Percentiles rank a stretch among this genome's conserved stretches.
phyloP scores from a whole-genome alignment of 2,888 invertebrate species.

The Cataglyphis rosenhaueri region DNA sequence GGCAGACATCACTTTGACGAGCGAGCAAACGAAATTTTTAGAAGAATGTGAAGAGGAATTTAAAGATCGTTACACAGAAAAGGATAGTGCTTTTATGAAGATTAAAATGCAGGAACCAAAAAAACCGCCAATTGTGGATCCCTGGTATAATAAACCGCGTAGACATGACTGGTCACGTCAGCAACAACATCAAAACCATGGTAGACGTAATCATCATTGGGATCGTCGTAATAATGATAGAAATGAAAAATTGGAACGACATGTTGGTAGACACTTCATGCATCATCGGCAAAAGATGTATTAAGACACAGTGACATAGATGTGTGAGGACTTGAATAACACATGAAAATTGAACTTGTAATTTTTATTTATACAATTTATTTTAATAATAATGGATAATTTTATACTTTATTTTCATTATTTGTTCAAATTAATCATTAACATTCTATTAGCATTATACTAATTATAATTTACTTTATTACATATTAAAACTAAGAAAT shows the following conservation, averaged over 20 bases:
- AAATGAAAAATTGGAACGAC: constrained; percentile 65
- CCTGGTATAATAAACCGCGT: constrained; percentile 85
- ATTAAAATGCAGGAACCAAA: constrained; percentile 84
- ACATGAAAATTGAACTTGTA: background rate
- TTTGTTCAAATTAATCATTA: background rate
- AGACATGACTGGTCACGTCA: constrained; percentile 73
- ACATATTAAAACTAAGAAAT: background rate
- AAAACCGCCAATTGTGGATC: constrained; percentile 88
- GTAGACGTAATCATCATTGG: constrained; percentile 68
- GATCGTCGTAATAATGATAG: constrained; percentile 71
- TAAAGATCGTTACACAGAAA: constrained; percentile 88
- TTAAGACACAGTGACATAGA: constrained; percentile 29
- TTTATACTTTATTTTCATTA: background rate
- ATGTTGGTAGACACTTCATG: constrained; percentile 60
- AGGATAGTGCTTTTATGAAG: constrained; percentile 88
- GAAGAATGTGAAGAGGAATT: constrained; percentile 89
- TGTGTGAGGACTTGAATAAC: background rate
- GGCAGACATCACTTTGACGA: constrained; percentile 83
- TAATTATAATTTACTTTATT: constrained; percentile 1
- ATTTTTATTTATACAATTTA: background rate
- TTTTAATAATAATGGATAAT: background rate
- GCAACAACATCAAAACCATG: constrained; percentile 68
- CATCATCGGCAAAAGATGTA: constrained; percentile 65
- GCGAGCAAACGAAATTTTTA: constrained; percentile 88
- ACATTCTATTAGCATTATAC: background rate